Evolutionary conservation across 2,888 invertebrate species (phyloP), one percentile per base, ranked within the genome.

Genomic region (Drosophila cracens): DNA sequence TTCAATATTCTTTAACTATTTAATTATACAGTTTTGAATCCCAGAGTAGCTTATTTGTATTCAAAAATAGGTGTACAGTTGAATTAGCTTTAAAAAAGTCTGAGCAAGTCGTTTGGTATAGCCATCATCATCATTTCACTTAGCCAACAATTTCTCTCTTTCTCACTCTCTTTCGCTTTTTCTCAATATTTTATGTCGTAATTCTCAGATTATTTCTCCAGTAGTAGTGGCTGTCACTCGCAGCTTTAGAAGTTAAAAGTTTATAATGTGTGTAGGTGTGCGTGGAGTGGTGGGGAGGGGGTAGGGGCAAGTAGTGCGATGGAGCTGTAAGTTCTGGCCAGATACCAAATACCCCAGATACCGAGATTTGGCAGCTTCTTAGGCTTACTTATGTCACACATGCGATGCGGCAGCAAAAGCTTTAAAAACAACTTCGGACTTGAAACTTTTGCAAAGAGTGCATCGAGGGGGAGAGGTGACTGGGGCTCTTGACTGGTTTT

Each of bases 331-430:
- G 68, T 73, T 48, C 48, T 64, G 49, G 34, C 63, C 64, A 52
- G 68, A 54, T 70, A 58, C 40, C 68, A 61, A 70, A 83, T 72
- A 65, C 66, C 54, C 46, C 34, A 38, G 72, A 71, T 72, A 51
- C 53, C 48, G 34, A 60, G 54, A 60, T 70, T 58, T 70, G 75
- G 67, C 73, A 80, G 81, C 81, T 73, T 69, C 87, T 86, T 88
- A 81, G 82, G 87, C 82, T 83, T 83, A 83, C 89, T 83, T 81
- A 83, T 83, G 82, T 88, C 88, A 88, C 78, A 78, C 82, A 81
- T 78, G 82, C 82, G 36, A 81, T 70, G 81, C 81, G 70, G 65
- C 71, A 64, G 60, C 46, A 64, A 66, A 51, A 60, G 73, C 73
- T 78, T 78, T 78, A 48, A 77, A 68, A 65, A 49, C 53, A 78